phyloP scores from a whole-genome alignment of 2,888 invertebrate species.

The Dryococelus australis region DNA sequence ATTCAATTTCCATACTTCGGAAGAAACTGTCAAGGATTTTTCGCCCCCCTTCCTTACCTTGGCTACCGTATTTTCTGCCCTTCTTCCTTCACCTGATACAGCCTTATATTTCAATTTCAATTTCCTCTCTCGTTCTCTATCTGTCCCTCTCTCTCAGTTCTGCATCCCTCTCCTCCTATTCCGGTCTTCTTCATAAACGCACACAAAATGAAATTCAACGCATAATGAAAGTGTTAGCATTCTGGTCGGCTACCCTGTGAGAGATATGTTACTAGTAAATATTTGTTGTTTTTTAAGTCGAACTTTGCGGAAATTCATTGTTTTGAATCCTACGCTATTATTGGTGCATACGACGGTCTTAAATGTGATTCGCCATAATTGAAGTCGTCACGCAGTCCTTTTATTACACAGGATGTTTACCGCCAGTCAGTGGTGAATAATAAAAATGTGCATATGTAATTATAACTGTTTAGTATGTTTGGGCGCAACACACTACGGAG shows the following conservation, averaged over 20 bases:
- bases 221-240: background rate
- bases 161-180: background rate
- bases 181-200: background rate
- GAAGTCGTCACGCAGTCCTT: too few species aligned
- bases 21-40: conserved; percentile 29
- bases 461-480: too few species aligned
- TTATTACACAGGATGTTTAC: too few species aligned
- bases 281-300: background rate
- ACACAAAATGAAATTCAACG: background rate
- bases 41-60: background rate
- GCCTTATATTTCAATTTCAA: conserved; percentile 22
- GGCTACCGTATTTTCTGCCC: background rate
- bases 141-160: background rate
- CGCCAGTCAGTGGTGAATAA: too few species aligned
- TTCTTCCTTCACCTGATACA: conserved; percentile 23
- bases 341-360: too few species aligned
- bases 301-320: too few species aligned
- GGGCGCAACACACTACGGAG: too few species aligned
- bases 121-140: background rate
- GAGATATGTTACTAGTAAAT: background rate
- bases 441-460: too few species aligned
- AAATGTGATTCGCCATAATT: too few species aligned
- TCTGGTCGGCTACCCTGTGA: background rate
- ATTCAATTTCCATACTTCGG: conserved; percentile 26
- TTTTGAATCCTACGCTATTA: too few species aligned